Base-by-base conservation (phyloP, 2,888 invertebrate species). In the Gymnocheta viridis region DNA sequence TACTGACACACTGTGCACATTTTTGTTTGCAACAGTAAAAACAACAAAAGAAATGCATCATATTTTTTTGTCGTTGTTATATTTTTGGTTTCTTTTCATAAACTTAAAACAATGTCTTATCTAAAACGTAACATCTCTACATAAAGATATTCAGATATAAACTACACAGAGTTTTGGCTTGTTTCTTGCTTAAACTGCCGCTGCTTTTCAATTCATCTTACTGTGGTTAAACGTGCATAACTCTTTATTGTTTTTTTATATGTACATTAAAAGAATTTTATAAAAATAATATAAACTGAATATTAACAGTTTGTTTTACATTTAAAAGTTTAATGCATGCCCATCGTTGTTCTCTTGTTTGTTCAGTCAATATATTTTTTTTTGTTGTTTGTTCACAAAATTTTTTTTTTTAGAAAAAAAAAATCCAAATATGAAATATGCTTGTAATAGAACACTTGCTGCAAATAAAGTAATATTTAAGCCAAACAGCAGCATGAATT, bases 91-190 rank as follows among this genome's bases (percentile, higher is more conserved):
- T 27, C 5, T 49, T 73, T 35, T 49, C 51, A 9, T 54, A 47
- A 56, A 47, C 19, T 80, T 73, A 38, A 60, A 67, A 24, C 66
- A 35, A 27, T 51, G 49, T 54, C 22, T 82, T 82, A 82, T 82
- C 81, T 67, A 24, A 82, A 82, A 82, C 74, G 54, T 76, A 76
- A 76, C 62, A 82, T 82, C 81, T 70, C 69, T 47, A 62, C 54
- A 56, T 27, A 47, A 24, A 62, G 19, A 51, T 58, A 49, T 38
- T 27, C 35, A 58, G 19, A 51, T 58, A 49, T 38, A 19, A 19
- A 58, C 58, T 19, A 19, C 19, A 32, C 29, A 19, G 35, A 35
- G 9, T 60, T n/a, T n/a, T 14, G 22, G 38, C 22, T 60, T 12
- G 38, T 1, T 22, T 41, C 35, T 51, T 38, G 56, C 47, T 47